phyloP scores from a whole-genome alignment of 2,113 vertebrate genomes.

The Cyprinodon tularosa region DNA sequence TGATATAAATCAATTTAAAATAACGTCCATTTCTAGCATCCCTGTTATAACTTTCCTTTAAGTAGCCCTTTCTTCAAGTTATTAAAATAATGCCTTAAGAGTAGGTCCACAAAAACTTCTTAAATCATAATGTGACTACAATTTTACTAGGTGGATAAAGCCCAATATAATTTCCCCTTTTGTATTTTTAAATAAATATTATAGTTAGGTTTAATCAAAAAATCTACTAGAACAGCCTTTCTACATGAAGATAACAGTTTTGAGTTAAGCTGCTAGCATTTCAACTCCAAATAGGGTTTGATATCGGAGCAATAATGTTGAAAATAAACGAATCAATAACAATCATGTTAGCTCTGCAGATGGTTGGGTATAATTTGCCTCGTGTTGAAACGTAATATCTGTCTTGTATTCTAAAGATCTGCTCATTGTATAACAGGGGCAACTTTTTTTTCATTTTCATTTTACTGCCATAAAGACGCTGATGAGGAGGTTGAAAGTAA shows the following conservation, averaged over 20 bases:
- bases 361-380: background rate
- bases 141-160: no score
- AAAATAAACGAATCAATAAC: background rate
- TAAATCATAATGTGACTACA: no score
- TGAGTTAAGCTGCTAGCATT: background rate
- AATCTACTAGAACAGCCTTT: background rate
- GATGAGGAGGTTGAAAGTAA: conserved; percentile 18
- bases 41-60: no score
- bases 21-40: no score
- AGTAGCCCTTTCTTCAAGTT: no score
- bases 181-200: no score
- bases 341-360: background rate
- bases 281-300: background rate
- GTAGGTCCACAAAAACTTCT: no score
- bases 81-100: no score
- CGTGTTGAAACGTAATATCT: background rate
- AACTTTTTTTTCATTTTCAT: background rate
- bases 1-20: no score
- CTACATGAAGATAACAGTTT: background rate
- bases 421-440: background rate
- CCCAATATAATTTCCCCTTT: no score
- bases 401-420: background rate
- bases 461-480: conserved; percentile 19
- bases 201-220: background rate
- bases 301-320: background rate